Percentiles rank a stretch among this genome's conserved stretches.
These are phyloP conservation scores for Magallana angulata DNA, from an alignment of 1,140 invertebrate species.

Conservation along the genomic window DNA sequence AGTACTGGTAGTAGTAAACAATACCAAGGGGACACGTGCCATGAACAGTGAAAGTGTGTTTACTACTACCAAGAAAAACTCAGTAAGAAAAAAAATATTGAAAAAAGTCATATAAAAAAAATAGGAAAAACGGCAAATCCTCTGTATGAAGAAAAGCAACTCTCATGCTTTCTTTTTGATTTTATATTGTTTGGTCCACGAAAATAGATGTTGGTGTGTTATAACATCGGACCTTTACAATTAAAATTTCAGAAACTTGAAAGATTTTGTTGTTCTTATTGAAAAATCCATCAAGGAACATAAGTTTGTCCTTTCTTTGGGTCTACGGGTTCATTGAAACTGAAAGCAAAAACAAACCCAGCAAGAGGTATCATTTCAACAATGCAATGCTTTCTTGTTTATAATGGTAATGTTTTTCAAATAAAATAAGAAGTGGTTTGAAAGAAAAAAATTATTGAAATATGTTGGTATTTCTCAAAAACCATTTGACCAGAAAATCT, in stretches of 20 bases:
- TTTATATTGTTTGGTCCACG: constrained; percentile 33
- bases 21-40: background rate
- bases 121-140: background rate
- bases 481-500: no score
- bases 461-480: no score
- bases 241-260: constrained; percentile 33
- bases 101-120: constrained; percentile 9
- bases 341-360: no score
- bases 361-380: no score
- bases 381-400: no score
- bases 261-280: background rate
- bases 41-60: background rate
- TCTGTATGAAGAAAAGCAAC: constrained; percentile 11
- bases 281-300: background rate
- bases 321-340: no score
- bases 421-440: no score
- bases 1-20: background rate
- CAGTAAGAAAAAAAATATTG: background rate
- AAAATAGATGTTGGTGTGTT: constrained; percentile 33
- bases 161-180: constrained; percentile 18
- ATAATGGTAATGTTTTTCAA: no score
- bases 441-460: no score
- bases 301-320: no score
- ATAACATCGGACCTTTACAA: constrained; percentile 32
- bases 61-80: background rate